Evolutionary conservation across 2,888 invertebrate species (phyloP).

Genomic region (Cynaeus angustus): DNA sequence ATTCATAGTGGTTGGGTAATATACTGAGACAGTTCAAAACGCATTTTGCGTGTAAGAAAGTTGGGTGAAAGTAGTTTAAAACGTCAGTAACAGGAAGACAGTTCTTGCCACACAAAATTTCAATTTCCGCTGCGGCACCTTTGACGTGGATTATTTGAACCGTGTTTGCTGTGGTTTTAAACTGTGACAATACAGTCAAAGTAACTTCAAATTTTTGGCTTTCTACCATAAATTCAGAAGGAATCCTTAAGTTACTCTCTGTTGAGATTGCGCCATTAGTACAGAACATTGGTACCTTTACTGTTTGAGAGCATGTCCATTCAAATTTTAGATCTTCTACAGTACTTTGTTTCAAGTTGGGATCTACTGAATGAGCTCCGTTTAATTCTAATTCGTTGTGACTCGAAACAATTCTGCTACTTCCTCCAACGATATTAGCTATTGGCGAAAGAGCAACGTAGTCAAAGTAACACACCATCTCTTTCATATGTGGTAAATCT

Average conservation of each 20-base stretch:
- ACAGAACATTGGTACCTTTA: not conserved
- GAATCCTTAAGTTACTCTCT: not conserved
- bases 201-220: not conserved
- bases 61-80: not conserved
- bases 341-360: not conserved
- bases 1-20: constrained; percentile 2
- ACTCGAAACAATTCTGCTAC: not conserved
- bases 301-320: constrained; percentile 5
- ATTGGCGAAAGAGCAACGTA: not conserved
- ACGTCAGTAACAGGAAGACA: constrained; percentile 11
- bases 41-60: constrained; percentile 11
- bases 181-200: not conserved
- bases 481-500: not conserved
- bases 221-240: not conserved
- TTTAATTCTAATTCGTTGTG: not conserved
- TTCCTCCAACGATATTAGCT: not conserved
- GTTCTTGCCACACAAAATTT: constrained; percentile 20
- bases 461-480: not conserved
- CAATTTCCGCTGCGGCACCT: not conserved
- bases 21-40: not conserved
- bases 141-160: constrained; percentile 11
- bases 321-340: not conserved
- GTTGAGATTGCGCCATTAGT: not conserved
- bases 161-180: not conserved
- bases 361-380: not conserved